Conservation (phyloP, 2,888 invertebrate species). For the Chesias legatella region DNA sequence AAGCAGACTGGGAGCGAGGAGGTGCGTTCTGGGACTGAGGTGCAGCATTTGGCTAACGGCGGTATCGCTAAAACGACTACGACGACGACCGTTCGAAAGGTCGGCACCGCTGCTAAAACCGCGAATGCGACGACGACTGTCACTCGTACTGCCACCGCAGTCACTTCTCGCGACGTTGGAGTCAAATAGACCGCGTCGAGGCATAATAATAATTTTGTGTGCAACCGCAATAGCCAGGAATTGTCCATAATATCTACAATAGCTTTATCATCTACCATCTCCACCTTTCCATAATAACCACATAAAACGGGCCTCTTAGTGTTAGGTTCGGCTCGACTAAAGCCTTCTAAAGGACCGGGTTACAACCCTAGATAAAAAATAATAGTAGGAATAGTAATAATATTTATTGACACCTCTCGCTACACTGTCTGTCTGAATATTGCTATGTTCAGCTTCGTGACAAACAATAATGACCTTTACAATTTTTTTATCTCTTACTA, state of each 20-base stretch:
- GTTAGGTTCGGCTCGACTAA: constrained; percentile 17
- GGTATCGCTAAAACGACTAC: constrained; percentile 66
- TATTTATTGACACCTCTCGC: too few species aligned
- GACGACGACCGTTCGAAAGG: constrained; percentile 62
- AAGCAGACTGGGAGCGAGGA: constrained; percentile 57
- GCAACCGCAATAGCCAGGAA: too few species aligned
- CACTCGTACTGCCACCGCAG: constrained; percentile 59
- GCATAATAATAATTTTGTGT: background rate
- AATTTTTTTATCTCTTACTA: constrained; percentile 1
- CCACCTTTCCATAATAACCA: too few species aligned
- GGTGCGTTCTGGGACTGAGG: constrained; percentile 59
- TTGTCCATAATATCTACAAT: too few species aligned
- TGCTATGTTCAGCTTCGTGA: constrained; percentile 3
- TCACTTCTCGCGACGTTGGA: constrained; percentile 68
- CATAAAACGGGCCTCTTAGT: too few species aligned
- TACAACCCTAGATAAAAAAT: too few species aligned
- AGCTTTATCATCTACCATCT: too few species aligned
- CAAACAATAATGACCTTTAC: constrained; percentile 6
- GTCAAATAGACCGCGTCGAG: constrained; percentile 43
- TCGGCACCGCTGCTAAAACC: constrained; percentile 62
- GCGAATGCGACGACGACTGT: constrained; percentile 59
- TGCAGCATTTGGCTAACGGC: constrained; percentile 64
- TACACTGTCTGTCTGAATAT: constrained; percentile 11
- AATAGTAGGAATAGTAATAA: too few species aligned
- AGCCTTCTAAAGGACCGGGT: too few species aligned